Evolutionary conservation across 2,113 vertebrate species (phyloP).

Genomic region (Salvator merianae): DNA sequence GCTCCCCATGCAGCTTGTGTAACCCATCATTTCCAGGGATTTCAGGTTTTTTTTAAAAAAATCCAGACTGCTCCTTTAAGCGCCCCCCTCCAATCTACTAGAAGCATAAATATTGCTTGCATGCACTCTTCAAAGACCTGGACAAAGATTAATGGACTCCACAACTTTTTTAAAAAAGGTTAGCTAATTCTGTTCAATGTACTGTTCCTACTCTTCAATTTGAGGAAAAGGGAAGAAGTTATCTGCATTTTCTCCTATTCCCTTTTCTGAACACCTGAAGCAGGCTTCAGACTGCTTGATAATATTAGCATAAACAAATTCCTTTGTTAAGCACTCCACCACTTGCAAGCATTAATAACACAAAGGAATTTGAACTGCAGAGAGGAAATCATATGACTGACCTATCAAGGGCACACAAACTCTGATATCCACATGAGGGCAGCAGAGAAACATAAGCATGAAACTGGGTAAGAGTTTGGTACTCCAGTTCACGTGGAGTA

Average conservation of each 20-base stretch:
- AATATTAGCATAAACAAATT: not conserved
- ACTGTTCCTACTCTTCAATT: not conserved
- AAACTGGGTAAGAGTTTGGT: not conserved
- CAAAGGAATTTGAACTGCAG: conserved; percentile 1
- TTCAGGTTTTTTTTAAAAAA: too few species aligned
- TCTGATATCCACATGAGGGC: not conserved
- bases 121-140: too few species aligned
- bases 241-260: not conserved
- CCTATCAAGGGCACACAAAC: conserved; percentile 15
- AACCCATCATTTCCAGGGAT: too few species aligned
- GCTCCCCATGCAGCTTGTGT: too few species aligned
- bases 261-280: not conserved
- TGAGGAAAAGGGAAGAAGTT: not conserved
- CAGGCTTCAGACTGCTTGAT: not conserved
- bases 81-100: too few species aligned
- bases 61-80: too few species aligned
- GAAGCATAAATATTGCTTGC: too few species aligned
- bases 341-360: not conserved
- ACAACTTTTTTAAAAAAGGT: too few species aligned
- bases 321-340: not conserved
- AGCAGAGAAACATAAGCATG: conserved; percentile 23
- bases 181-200: not conserved
- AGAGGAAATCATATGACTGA: not conserved
- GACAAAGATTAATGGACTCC: too few species aligned
- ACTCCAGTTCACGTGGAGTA: not conserved